Percentiles rank a stretch among this genome's conserved stretches.
Evolutionary conservation across 1,140 invertebrate genomes (phyloP).

Genomic region (Panagrolaimus sp.): DNA sequence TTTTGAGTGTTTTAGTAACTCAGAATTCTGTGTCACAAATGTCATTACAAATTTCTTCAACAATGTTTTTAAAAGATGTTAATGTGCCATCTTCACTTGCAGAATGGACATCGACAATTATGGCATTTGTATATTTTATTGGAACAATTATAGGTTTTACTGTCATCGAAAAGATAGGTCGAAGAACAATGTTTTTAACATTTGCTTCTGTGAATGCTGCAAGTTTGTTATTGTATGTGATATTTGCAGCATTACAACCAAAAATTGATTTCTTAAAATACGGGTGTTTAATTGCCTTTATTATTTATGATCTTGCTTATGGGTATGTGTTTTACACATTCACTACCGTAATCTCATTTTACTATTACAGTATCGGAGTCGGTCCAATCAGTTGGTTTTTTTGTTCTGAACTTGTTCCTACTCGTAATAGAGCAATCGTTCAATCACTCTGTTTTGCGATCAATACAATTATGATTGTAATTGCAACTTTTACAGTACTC

Average conservation of each 20-base stretch:
- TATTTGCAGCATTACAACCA: conserved; percentile 31
- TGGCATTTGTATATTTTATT: conserved; percentile 33
- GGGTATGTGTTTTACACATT: conserved; percentile 6
- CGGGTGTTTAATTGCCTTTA: conserved; percentile 32
- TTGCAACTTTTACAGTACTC: conserved; percentile 35
- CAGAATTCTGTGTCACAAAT: conserved; percentile 38
- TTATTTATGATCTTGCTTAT: conserved; percentile 35
- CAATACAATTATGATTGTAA: conserved; percentile 37
- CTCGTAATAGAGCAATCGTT: conserved; percentile 23
- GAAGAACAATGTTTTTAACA: conserved; percentile 23
- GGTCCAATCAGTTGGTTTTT: conserved; percentile 28
- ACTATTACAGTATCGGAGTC: conserved; percentile 17
- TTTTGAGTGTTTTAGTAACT: conserved; percentile 27
- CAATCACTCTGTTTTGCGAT: conserved; percentile 22
- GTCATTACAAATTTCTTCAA: conserved; percentile 37
- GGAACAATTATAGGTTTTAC: conserved; percentile 30
- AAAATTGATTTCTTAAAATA: conserved; percentile 20
- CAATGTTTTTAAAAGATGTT: conserved; percentile 25
- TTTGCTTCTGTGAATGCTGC: neutral
- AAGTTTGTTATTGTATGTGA: conserved; percentile 30
- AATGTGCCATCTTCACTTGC: conserved; percentile 24
- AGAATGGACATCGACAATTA: conserved; percentile 33
- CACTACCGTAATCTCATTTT: neutral
- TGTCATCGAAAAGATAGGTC: conserved; percentile 29
- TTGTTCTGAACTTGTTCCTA: conserved; percentile 25